Evolutionary conservation across 2,888 invertebrate species (phyloP), one percentile per base, ranked within the genome.

Genomic region (Lepidochitona cinerea): DNA sequence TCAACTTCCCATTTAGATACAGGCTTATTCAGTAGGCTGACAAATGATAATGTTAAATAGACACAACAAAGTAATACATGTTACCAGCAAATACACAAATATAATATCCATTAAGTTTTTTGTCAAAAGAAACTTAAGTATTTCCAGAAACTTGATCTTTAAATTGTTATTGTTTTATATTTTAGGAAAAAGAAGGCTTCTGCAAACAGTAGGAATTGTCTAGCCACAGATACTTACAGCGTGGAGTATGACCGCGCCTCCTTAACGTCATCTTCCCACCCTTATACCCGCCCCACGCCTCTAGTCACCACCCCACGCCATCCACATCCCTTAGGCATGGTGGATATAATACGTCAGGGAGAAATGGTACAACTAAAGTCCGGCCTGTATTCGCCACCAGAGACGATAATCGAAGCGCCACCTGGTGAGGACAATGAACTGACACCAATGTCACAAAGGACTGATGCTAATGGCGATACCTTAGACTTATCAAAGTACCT

Each of bases 231-330:
- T 26, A 59, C 59, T 14, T 59, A 59, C 59, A 59, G 59, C 9
- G 59, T 59, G 59, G 59, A 59, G 26, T 59, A 59, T 9, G 59
- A 59, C 59, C 18, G 59, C 12, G 59, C 59, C 26, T 59, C 59
- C 12, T 26, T 59, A 29, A 59, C 59, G 29, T 32, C 59, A 12
- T 59, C 59, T 23, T 59, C 26, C 32, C 23, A 59, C 32, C 59
- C 59, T 32, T 59, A 59, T 32, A 59, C 29, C 59, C 59, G 59
- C 2, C 59, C 59, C 23, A 14, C 59, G 23, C 26, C 32, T 1
- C 59, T 29, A 14, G 59, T 59, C 59, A 59, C 23, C 59, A 26
- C 59, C 32, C 59, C 59, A 23, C 59, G 59, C 18, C 59, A 59
- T 7, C 59, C 23, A 4, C 32, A 23, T 32, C 23, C 59, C 23